Conservation (phyloP, 2,888 invertebrate species). For the Xestia xanthographa region DNA sequence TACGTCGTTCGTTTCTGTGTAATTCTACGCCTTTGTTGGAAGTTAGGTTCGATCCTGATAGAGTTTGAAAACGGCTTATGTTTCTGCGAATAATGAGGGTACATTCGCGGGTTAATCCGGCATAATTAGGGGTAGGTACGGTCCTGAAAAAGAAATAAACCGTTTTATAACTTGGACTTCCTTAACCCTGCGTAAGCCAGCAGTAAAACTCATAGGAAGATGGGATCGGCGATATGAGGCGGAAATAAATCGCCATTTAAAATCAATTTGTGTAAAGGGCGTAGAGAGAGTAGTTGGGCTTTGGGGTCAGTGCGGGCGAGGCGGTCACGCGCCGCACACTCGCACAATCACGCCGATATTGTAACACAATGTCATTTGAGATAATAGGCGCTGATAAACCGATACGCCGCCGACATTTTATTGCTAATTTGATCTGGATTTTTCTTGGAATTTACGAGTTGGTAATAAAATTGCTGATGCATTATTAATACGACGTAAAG, state of each 20-base stretch:
- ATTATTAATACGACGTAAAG: background rate
- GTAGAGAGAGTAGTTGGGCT: conserved; percentile 84
- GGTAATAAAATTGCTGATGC: conserved; percentile 30
- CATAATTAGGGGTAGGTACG: conserved; percentile 84
- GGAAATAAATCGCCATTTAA: conserved; percentile 91
- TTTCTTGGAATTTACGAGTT: conserved; percentile 33
- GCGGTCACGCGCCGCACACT: conserved; percentile 71
- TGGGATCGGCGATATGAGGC: conserved; percentile 89
- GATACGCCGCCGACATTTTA: conserved; percentile 64
- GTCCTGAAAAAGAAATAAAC: conserved; percentile 88
- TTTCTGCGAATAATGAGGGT: conserved; percentile 76
- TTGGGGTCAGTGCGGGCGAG: conserved; percentile 73
- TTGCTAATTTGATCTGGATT: conserved; percentile 64
- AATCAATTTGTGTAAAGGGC: conserved; percentile 91
- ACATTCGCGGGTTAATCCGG: conserved; percentile 78
- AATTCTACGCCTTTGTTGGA: conserved; percentile 68
- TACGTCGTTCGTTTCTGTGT: conserved; percentile 68
- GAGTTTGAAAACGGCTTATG: conserved; percentile 64
- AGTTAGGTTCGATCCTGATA: conserved; percentile 64
- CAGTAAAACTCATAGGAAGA: conserved; percentile 89
- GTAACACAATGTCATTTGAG: conserved; percentile 69
- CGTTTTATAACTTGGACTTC: conserved; percentile 89
- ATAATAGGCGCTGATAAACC: conserved; percentile 65
- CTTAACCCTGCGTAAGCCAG: conserved; percentile 88
- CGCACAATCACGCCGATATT: conserved; percentile 68